Evolutionary conservation across 2,113 vertebrate species (phyloP), one percentile per base, ranked within the genome.

Genomic region (Ailurus styani): DNA sequence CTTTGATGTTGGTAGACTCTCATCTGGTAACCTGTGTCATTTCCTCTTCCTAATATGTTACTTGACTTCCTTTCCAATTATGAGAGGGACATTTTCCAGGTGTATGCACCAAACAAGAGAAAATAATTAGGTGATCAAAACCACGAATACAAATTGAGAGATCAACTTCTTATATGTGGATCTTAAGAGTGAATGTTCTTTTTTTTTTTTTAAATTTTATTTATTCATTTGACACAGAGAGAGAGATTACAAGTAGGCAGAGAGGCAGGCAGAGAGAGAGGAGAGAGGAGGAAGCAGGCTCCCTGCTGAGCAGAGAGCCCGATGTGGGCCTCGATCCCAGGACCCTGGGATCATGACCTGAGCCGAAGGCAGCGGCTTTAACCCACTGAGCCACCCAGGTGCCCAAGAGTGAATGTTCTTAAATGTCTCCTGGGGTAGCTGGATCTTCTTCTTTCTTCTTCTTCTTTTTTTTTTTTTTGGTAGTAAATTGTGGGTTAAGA

Each of bases 1-100:
- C 92, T 96, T 97, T 96, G 94, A 96, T 97, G 95, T 95, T 75
- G 14, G 55, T 55, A 13, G n/a, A 20, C 29, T 87, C 88, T 96
- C 93, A 47, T 94, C 93, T 94, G 95, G 70, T 66, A 50, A 91
- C 77, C 68, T 93, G 60, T 95, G 95, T 90, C 90, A 94, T 97
- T 95, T 97, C 87, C 91, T 95, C n/a, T 94, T 54, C 34, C 73
- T 70, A 57, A 40, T 52, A 50, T 17, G 25, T 77, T 88, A 27
- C 57, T 79, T 52, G 86, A 72, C 64, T 96, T 93, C 68, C 73
- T 90, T 66, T 87, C 55, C 75, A 86, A 55, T 84, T 97, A 60
- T 11, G n/a, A 84, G 81, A 93, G 93, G 90, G 91, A 81, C 14
- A 7, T 90, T 96, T 90, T 94, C 91, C 85, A 96, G 93, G 75